Evolutionary conservation across 1,140 invertebrate genomes (phyloP), one percentile per base, ranked within the genome.

Genomic region (Macrostomum lignano): DNA sequence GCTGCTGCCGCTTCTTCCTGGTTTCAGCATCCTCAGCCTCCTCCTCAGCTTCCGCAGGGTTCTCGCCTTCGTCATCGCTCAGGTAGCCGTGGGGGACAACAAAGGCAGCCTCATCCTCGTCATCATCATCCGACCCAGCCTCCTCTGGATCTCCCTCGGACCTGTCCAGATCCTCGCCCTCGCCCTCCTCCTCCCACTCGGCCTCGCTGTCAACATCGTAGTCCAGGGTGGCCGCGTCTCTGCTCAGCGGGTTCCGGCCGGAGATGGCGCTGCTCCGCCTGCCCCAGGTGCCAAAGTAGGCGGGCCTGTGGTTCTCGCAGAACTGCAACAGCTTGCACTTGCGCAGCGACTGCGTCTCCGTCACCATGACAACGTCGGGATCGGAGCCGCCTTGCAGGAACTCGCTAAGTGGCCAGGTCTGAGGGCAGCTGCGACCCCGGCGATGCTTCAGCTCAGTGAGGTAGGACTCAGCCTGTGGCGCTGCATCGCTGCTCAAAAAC

Each of bases 131-230:
- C 10, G 36, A 25, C 13, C 38, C 37, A 9, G 36, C 33, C 17
- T 38, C 33, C 14, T 38, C 37, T 9, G 14, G 26, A 9, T 32
- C 30, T 40, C 57, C 58, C 40, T 65, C 62, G 25, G 58, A 53
- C 25, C 49, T 47, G 7, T 59, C 62, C 17, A 64, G 43, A 37
- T 59, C 62, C 40, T 66, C 64, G 25, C 65, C 64, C 5, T 61
- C 61, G 39, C 82, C 81, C 26, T 91, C 84, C 46, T 93, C 82
- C 52, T 94, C 86, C 86, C 86, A 94, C 48, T 94, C 86, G 32
- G 84, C 81, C 47, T 93, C 86, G 20, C 78, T 88, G 55, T 96
- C 81, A 21, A 84, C 66, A 47, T 86, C 77, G 48, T 96, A 96
- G 53, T 94, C 81, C 40, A 86, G 7, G 29, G 17, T 58, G 50